Evolutionary conservation across 2,113 vertebrate species (phyloP).

Genomic region (Gallinago jamesoni): DNA sequence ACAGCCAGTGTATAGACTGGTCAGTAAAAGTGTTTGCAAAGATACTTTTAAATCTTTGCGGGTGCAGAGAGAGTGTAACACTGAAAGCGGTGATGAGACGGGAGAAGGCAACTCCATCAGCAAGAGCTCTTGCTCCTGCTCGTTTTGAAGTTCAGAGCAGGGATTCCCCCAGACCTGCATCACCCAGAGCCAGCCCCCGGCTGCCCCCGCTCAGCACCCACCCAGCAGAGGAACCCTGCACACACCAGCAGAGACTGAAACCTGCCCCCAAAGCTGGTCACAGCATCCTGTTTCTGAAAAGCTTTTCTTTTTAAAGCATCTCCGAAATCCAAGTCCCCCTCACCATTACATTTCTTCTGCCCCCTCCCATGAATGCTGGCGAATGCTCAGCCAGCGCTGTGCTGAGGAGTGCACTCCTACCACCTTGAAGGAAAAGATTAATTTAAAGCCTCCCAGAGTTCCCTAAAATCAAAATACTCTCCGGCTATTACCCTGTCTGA

Average conservation of each 20-base stretch:
- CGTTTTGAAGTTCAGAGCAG: accelerated
- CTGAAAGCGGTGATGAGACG: not conserved
- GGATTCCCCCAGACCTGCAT: not conserved
- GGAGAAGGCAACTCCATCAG: not conserved
- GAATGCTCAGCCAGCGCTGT: not conserved
- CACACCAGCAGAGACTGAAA: accelerated
- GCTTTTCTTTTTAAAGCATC: not conserved
- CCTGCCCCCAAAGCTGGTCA: not conserved
- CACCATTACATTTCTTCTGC: not conserved
- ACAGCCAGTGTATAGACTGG: not conserved
- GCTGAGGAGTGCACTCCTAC: not conserved
- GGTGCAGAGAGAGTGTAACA: not conserved
- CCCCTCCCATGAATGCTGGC: not conserved
- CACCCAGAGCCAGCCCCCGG: accelerated
- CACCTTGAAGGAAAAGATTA: constrained; percentile 13
- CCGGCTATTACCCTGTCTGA: not conserved
- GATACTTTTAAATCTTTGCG: not conserved
- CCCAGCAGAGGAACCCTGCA: not conserved
- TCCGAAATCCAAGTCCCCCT: not conserved
- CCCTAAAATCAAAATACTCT: constrained; percentile 26
- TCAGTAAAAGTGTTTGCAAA: not conserved
- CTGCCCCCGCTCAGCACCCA: not conserved
- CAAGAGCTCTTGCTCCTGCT: not conserved
- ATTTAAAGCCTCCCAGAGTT: constrained; percentile 28
- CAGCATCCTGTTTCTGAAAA: not conserved